Evolutionary conservation across 2,113 vertebrate species (phyloP).

Genomic region (Bubo scandiacus): DNA sequence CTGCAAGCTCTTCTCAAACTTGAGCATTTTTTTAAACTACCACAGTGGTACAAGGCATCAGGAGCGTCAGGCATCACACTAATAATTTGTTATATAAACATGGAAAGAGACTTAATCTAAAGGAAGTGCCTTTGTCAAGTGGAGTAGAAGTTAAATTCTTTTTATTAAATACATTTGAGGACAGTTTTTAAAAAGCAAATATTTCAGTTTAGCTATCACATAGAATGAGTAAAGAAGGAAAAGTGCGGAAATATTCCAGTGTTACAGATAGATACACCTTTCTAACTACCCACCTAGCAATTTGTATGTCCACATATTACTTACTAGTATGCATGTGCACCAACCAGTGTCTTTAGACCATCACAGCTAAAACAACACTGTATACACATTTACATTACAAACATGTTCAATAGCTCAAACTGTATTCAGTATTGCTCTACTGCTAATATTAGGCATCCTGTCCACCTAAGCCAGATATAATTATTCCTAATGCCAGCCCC

Average conservation of each 20-base stretch:
- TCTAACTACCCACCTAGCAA: neutral
- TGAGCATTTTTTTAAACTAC: neutral
- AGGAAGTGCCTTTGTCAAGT: neutral
- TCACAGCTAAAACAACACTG: neutral
- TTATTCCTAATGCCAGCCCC: neutral
- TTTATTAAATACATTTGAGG: neutral
- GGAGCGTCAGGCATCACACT: neutral
- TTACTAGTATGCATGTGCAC: neutral
- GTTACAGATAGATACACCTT: neutral
- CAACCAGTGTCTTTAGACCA: neutral
- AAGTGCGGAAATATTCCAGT: neutral
- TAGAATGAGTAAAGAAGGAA: neutral
- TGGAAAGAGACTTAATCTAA: neutral
- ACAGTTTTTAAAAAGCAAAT: neutral
- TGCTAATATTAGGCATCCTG: constrained; percentile 8
- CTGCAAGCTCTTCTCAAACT: neutral
- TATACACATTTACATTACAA: neutral
- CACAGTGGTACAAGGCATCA: neutral
- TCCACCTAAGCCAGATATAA: constrained; percentile 20
- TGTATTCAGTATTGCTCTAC: neutral
- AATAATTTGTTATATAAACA: neutral
- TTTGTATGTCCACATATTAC: neutral
- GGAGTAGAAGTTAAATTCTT: neutral
- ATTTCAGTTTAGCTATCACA: neutral
- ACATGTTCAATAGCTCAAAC: neutral